Conservation (phyloP, 2,888 invertebrate species). For the Muscina levida region DNA sequence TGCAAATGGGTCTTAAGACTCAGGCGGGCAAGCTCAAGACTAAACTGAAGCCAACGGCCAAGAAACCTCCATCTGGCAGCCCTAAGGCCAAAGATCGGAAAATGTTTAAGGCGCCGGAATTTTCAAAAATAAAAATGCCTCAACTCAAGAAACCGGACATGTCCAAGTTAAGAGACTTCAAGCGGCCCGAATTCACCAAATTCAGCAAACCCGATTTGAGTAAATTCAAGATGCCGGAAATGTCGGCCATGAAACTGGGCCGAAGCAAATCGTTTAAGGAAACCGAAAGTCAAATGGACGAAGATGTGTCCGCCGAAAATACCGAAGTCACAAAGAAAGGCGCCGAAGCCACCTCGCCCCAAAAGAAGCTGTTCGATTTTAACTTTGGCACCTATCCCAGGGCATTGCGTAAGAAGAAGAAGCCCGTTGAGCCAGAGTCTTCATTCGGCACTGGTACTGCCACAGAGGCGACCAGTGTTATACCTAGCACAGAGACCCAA, state of each 20-base stretch:
- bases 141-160: constrained; percentile 80
- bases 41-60: constrained; percentile 82
- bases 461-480: constrained; percentile 75
- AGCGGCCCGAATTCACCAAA: constrained; percentile 79
- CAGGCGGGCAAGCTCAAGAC: constrained; percentile 88
- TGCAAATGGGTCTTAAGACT: constrained; percentile 85
- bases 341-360: constrained; percentile 81
- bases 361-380: constrained; percentile 84
- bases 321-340: constrained; percentile 81
- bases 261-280: constrained; percentile 80
- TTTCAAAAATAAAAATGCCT: constrained; percentile 80
- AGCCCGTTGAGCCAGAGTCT: constrained; percentile 69
- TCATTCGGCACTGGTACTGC: constrained; percentile 72
- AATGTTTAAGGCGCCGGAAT: constrained; percentile 78
- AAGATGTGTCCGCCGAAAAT: constrained; percentile 78
- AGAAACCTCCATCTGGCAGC: constrained; percentile 75
- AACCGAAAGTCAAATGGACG: constrained; percentile 69
- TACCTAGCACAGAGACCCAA: constrained; percentile 82
- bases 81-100: constrained; percentile 77
- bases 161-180: constrained; percentile 79
- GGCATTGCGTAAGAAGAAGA: constrained; percentile 81
- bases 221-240: constrained; percentile 84
- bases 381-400: constrained; percentile 90
- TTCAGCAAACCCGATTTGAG: constrained; percentile 82
- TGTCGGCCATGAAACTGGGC: constrained; percentile 83